phyloP scores from a whole-genome alignment of 2,797 vertebrate species.

The Spinibarbus caldwelli region DNA sequence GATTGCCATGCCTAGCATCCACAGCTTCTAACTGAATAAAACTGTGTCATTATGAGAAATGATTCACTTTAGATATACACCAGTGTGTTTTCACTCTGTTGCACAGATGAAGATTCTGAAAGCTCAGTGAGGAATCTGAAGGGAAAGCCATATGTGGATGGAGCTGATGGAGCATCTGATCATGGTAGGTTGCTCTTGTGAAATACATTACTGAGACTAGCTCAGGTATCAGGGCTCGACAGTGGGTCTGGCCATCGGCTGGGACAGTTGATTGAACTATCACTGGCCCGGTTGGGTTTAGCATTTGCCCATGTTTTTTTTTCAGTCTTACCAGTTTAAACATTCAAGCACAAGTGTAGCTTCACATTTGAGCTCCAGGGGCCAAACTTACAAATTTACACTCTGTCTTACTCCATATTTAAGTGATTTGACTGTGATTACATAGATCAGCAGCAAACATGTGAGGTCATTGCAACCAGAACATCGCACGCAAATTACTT shows the following conservation, averaged over 20 bases:
- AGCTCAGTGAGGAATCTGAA: conserved; percentile 90
- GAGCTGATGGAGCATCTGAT: conserved; percentile 51
- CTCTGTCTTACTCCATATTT: too few species aligned
- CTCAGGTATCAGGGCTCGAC: background rate
- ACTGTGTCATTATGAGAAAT: background rate
- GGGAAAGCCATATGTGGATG: conserved; percentile 86
- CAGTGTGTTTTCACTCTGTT: background rate
- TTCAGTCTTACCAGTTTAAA: background rate
- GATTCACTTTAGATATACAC: background rate
- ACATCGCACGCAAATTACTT: background rate
- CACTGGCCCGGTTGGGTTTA: background rate
- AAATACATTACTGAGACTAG: background rate
- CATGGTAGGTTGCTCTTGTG: conserved; percentile 60
- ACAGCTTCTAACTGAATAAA: background rate
- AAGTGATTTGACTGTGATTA: background rate
- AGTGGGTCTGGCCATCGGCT: background rate
- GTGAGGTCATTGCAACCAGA: too few species aligned
- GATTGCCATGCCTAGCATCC: background rate
- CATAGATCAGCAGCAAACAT: background rate
- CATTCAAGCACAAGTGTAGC: too few species aligned
- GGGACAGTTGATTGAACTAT: too few species aligned
- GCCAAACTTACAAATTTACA: too few species aligned
- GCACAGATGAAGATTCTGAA: conserved; percentile 93
- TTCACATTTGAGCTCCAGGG: background rate
- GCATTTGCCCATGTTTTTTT: background rate